Evolutionary conservation across 1,140 invertebrate genomes (phyloP), one percentile per base, ranked within the genome.

Genomic region (Anoplophora glabripennis): DNA sequence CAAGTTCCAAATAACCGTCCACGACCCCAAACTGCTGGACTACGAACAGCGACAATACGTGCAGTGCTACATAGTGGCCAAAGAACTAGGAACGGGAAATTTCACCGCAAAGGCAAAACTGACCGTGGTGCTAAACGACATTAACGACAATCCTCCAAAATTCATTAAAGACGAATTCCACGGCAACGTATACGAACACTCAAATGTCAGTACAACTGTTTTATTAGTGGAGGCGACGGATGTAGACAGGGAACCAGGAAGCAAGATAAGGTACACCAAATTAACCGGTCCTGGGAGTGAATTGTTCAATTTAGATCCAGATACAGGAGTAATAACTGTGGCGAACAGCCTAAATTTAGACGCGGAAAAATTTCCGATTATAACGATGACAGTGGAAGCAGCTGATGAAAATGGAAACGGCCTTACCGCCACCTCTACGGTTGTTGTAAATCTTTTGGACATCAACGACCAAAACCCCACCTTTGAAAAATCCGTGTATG

Each of bases 91-190:
- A 35, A 83, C 81, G 42, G 89, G 84, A 8, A 89, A 89, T 75
- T 77, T 89, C 42, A 87, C 89, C 14, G 82, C 84, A 1, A 81
- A 79, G 37, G 86, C 88, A 0, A 85, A 87, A 56, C 85, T 94
- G 0, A 87, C 84, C 0, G 87, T 96, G 1, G 86, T 89, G 68
- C 76, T 98, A 12, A 83, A 88, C 55, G 94, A 98, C 74, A 80
- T 90, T 3, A 97, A 98, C 71, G 95, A 97, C 70, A 94, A 96
- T 76, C 77, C 84, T 4, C 94, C 94, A 0, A 78, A 86, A 47
- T 98, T 98, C 72, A 76, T 84, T 7, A 79, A 87, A 61, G 70
- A 84, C 11, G 76, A 81, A 0, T 97, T 95, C 69, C 79, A 84
- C 41, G 87, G 37, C 8, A 57, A 15, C 33, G 63, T 68, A 10